Conservation (phyloP, 2,888 invertebrate species). For the Parapristionchus giblindavisi region DNA sequence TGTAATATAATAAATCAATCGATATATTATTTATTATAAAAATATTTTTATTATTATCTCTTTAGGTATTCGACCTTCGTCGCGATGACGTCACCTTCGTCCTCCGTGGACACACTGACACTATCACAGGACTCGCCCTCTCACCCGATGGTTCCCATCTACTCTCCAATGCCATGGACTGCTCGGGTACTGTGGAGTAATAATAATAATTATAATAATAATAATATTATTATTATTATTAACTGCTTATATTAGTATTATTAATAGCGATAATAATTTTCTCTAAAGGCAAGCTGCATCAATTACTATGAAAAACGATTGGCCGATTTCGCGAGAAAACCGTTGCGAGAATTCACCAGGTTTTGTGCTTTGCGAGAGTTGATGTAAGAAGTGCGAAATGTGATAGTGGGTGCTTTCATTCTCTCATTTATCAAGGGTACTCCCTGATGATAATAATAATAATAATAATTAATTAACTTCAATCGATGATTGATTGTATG, state of each 20-base stretch:
- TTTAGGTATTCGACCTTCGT: slow-evolving; percentile 88
- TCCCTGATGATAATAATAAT: neutral
- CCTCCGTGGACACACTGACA: slow-evolving; percentile 92
- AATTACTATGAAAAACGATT: neutral
- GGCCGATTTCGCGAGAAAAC: no score
- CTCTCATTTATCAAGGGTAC: neutral
- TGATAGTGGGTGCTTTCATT: neutral
- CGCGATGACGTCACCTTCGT: slow-evolving; percentile 83
- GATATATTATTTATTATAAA: no score
- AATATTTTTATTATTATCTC: no score
- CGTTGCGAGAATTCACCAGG: no score
- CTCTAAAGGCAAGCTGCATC: no score
- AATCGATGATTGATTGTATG: neutral
- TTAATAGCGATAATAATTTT: no score
- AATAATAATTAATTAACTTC: neutral
- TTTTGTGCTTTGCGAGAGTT: no score
- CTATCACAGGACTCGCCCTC: slow-evolving; percentile 86
- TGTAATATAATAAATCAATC: no score
- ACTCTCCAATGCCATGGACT: slow-evolving; percentile 95
- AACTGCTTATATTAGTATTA: no score
- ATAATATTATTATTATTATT: no score
- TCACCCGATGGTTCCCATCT: slow-evolving; percentile 81
- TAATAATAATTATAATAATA: neutral
- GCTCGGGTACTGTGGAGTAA: slow-evolving; percentile 76
- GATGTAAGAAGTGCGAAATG: neutral